Conservation (phyloP, 35 echinoderm and acorn worm species). For the Patiria miniata region DNA sequence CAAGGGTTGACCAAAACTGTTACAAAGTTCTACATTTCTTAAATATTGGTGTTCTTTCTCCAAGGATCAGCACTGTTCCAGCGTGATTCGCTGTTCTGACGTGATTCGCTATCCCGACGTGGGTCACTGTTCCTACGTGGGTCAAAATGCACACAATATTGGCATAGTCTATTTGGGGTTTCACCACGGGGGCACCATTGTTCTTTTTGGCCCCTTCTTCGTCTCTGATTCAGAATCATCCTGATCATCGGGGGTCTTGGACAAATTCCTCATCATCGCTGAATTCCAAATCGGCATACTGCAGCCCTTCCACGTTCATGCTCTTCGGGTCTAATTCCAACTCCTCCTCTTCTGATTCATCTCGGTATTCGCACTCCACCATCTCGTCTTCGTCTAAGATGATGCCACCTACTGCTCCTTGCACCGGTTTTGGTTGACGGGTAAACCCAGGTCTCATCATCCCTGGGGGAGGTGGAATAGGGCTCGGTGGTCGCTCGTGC, state of each 20-base stretch:
- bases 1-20: no score
- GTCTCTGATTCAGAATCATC: background rate
- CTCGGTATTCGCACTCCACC: constrained; percentile 9
- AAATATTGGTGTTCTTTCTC: no score
- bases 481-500: background rate
- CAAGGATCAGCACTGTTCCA: no score
- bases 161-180: background rate
- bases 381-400: background rate
- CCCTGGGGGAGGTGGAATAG: background rate
- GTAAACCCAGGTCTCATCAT: background rate
- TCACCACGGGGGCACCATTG: background rate
- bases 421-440: background rate
- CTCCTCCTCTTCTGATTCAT: background rate
- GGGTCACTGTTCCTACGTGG: constrained; percentile 2
- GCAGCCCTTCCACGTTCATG: constrained; percentile 15
- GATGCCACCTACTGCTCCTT: background rate
- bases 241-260: background rate
- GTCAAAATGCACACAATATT: constrained; percentile 17
- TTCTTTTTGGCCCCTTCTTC: background rate
- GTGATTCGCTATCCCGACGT: background rate
- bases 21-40: no score
- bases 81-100: background rate
- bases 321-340: background rate
- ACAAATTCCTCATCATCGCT: background rate
- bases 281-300: background rate